These are phyloP conservation scores for Zaprionus bogoriensis DNA, from an alignment of 2,888 invertebrate species.

Conservation along the genomic window DNA sequence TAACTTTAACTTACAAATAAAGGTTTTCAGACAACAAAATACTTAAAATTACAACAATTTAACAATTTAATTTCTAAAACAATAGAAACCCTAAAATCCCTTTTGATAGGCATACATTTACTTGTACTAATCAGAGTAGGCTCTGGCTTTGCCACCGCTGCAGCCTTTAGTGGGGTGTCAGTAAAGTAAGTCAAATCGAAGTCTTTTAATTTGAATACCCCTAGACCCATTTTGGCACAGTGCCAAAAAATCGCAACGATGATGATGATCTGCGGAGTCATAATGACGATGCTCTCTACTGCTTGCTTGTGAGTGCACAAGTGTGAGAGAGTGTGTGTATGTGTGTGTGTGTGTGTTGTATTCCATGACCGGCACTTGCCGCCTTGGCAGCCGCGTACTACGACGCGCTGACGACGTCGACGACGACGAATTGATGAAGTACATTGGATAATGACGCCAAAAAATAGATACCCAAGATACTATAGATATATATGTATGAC, in stretches of 20 bases:
- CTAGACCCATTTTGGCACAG: slow-evolving; percentile 48
- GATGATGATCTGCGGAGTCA: slow-evolving; percentile 13
- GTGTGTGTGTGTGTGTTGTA: slow-evolving; percentile 22
- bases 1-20: too few relatives aligned
- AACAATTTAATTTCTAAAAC: too few relatives aligned
- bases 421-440: slow-evolving; percentile 64
- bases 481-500: not conserved
- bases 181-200: not conserved
- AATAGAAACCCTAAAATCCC: too few relatives aligned
- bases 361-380: slow-evolving; percentile 65
- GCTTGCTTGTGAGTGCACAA: not conserved
- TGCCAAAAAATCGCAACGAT: slow-evolving; percentile 54
- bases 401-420: slow-evolving; percentile 18
- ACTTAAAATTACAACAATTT: too few relatives aligned
- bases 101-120: too few relatives aligned
- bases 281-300: slow-evolving; percentile 19
- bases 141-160: too few relatives aligned
- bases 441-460: slow-evolving; percentile 73
- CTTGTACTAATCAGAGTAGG: too few relatives aligned
- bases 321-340: slow-evolving; percentile 6
- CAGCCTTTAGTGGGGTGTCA: not conserved
- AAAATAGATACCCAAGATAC: slow-evolving; percentile 25
- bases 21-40: too few relatives aligned
- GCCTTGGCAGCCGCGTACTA: slow-evolving; percentile 27
- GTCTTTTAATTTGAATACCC: slow-evolving; percentile 28